Conservation (phyloP, 2,797 vertebrate genomes). For the Xyrichtys novacula region DNA sequence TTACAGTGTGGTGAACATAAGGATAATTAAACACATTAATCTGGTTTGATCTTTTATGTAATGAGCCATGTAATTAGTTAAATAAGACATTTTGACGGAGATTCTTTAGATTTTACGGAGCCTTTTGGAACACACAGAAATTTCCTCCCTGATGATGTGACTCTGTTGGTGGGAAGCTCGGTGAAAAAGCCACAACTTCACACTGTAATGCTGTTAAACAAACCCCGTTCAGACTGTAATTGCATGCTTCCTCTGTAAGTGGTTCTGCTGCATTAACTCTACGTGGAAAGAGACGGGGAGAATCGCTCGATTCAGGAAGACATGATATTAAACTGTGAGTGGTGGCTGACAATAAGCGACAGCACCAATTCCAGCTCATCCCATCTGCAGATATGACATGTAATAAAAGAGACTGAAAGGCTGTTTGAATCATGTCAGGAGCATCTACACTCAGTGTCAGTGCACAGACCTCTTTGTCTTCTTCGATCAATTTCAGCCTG, state of each 20-base stretch:
- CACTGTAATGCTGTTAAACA: conserved; percentile 48
- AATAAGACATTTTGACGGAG: conserved; percentile 65
- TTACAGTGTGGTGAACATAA: conserved; percentile 66
- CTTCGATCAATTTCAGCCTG: conserved; percentile 24
- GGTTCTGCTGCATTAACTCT: conserved; percentile 67
- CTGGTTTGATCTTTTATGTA: conserved; percentile 73
- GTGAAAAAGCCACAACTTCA: conserved; percentile 7
- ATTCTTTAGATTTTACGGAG: conserved; percentile 50
- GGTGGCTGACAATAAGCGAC: conserved; percentile 46
- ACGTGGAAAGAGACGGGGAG: conserved; percentile 57
- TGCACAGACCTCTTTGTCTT: conserved; percentile 7
- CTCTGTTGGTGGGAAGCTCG: conserved; percentile 32
- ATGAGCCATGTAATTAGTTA: conserved; percentile 73
- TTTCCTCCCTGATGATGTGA: conserved; percentile 27
- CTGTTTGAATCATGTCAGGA: conserved; percentile 56
- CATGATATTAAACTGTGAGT: conserved; percentile 63
- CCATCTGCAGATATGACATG: conserved; percentile 52
- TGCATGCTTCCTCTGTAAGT: conserved; percentile 47
- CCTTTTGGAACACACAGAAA: conserved; percentile 28
- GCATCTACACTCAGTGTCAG: conserved; percentile 29
- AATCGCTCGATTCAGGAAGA: conserved; percentile 60
- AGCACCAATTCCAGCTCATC: conserved; percentile 23
- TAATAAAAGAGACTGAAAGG: conserved; percentile 56
- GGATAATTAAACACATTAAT: conserved; percentile 79
- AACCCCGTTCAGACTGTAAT: conserved; percentile 55